phyloP scores from a whole-genome alignment of 2,113 vertebrate genomes.

The Alligator mississippiensis region DNA sequence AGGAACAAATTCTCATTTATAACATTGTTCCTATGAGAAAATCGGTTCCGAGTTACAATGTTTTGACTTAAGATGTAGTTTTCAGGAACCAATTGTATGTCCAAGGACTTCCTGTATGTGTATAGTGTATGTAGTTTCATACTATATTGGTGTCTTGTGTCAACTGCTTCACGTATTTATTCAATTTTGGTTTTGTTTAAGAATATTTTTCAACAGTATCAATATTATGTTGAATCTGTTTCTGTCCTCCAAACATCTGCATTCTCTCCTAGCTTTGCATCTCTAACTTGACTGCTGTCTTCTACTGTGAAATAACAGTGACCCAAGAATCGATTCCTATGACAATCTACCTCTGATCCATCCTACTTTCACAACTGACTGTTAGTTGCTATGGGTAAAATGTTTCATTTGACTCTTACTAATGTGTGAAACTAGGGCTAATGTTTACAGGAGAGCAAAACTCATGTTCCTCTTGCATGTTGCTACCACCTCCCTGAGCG shows the following conservation, averaged over 20 bases:
- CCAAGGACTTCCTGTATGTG: too few species aligned
- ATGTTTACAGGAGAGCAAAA: accelerated
- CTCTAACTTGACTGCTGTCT: neutral
- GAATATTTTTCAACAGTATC: neutral
- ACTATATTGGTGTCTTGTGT: neutral
- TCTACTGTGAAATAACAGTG: neutral
- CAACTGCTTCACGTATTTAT: neutral
- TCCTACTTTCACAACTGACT: neutral
- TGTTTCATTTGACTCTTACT: neutral
- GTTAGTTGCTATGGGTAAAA: neutral
- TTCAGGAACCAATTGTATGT: too few species aligned
- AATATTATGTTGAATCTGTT: neutral
- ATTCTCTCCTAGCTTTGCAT: neutral
- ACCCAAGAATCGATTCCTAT: neutral
- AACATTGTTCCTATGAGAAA: too few species aligned
- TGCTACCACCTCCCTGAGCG: accelerated
- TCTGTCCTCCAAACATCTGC: neutral
- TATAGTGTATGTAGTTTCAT: neutral
- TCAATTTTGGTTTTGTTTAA: neutral
- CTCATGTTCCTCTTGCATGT: accelerated
- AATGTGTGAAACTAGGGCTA: neutral
- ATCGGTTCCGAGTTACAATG: too few species aligned
- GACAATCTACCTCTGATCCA: constrained; percentile 9
- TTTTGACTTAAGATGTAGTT: too few species aligned
- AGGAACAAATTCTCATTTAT: too few species aligned